These are phyloP conservation scores for Acrobeloides nanus DNA, from an alignment of 2,888 invertebrate genomes.

Conservation along the genomic window DNA sequence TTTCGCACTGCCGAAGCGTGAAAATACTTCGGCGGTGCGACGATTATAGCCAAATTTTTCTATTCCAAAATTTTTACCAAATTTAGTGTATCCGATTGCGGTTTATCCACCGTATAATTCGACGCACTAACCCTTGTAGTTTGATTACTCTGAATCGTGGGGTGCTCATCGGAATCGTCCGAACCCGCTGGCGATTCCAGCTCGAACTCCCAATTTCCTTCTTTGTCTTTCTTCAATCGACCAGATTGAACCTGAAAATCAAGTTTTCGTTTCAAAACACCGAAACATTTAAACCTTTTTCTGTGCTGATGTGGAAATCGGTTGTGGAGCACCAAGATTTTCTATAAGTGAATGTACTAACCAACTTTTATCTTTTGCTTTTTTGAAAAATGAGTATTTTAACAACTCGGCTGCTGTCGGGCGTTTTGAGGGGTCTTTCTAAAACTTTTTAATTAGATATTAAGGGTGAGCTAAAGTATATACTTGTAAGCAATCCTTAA, in stretches of 20 bases:
- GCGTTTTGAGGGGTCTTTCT: constrained; percentile 55
- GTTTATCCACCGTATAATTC: constrained; percentile 1
- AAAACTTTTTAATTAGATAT: constrained; percentile 12
- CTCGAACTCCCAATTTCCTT: constrained; percentile 53
- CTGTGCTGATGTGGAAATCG: constrained; percentile 14
- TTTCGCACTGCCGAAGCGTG: no score
- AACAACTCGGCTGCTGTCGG: constrained; percentile 89
- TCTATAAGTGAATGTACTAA: constrained; percentile 53
- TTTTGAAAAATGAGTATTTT: constrained; percentile 94
- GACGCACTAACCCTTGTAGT: not conserved
- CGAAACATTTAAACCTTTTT: constrained; percentile 19
- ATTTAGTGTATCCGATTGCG: constrained; percentile 12
- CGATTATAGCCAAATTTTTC: not conserved
- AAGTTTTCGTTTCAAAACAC: not conserved
- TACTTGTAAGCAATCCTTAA: constrained; percentile 89
- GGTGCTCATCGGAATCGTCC: constrained; percentile 17
- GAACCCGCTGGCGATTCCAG: constrained; percentile 39
- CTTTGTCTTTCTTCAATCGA: constrained; percentile 48
- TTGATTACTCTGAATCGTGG: constrained; percentile 13
- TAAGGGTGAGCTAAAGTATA: no score
- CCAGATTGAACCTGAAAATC: constrained; percentile 40
- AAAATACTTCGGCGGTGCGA: no score
- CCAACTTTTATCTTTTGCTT: constrained; percentile 66
- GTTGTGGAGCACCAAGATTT: constrained; percentile 43
- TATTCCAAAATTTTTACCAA: constrained; percentile 11